Percentiles rank a stretch among this genome's conserved stretches.
These are phyloP conservation scores for Castor canadensis DNA, from an alignment of 2,113 vertebrate species.

Conservation along the genomic window DNA sequence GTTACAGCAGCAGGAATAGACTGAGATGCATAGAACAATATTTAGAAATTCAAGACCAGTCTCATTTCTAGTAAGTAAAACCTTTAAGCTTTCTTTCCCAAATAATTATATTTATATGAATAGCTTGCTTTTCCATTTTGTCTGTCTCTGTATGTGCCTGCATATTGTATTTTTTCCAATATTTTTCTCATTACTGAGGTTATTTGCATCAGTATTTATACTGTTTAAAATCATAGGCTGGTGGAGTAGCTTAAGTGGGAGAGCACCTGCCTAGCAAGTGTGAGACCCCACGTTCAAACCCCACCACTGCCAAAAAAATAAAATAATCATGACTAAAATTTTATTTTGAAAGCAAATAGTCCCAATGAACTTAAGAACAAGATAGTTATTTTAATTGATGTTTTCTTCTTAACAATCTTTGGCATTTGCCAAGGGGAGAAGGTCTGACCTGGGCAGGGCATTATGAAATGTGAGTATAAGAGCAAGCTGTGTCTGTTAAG, in stretches of 20 bases:
- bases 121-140: not conserved
- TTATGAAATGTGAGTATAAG: not conserved
- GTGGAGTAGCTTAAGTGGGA: no score
- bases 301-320: no score
- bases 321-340: no score
- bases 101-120: not conserved
- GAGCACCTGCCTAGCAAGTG: no score
- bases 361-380: not conserved
- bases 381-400: not conserved
- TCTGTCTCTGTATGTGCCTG: not conserved
- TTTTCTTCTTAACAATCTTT: slow-evolving; percentile 18
- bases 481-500: not conserved
- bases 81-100: not conserved
- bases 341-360: not conserved
- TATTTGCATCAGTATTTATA: not conserved
- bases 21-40: not conserved
- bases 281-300: no score
- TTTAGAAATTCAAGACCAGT: not conserved
- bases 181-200: not conserved
- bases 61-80: not conserved
- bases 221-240: no score
- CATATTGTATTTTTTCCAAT: not conserved
- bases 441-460: not conserved
- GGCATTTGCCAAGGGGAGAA: not conserved
- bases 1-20: not conserved